phyloP scores from a whole-genome alignment of 2,797 vertebrate genomes.

The Darevskia mixta region DNA sequence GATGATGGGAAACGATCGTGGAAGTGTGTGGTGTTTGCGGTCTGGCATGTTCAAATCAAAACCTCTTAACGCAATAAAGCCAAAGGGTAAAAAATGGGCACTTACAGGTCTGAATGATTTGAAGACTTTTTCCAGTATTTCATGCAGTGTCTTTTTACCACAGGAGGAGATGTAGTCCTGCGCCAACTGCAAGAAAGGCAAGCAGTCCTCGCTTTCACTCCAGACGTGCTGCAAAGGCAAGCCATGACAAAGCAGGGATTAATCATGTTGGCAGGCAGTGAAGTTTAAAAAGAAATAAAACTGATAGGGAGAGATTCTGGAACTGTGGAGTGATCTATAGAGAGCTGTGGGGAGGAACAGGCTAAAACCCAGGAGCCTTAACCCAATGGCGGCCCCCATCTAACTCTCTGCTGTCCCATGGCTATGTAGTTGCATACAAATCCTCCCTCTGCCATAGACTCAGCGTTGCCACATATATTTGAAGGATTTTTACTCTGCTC shows the following conservation, averaged over 20 bases:
- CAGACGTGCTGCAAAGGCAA: conserved; percentile 89
- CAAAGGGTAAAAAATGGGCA: conserved; percentile 42
- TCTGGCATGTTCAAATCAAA: not conserved
- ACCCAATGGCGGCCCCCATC: not conserved
- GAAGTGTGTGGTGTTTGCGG: not conserved
- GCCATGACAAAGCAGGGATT: conserved; percentile 52
- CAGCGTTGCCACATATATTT: not conserved
- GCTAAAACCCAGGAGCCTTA: not conserved
- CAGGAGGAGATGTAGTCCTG: conserved; percentile 99
- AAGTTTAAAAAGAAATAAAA: not conserved
- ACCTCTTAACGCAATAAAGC: not conserved
- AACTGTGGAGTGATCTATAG: not conserved
- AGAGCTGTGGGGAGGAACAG: not conserved
- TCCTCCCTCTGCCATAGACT: not conserved
- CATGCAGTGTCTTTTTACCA: conserved; percentile 96
- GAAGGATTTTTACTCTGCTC: no score
- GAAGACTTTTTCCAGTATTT: conserved; percentile 98
- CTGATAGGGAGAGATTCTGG: not conserved
- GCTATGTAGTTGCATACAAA: not conserved
- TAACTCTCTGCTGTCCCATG: not conserved
- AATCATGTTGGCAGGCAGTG: conserved; percentile 25
- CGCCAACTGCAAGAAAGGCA: conserved; percentile 95
- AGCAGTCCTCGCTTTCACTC: conserved; percentile 99
- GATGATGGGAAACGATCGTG: not conserved
- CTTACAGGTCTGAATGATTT: conserved; percentile 98